Percentiles rank a stretch among this genome's conserved stretches.
phyloP scores from a whole-genome alignment of 2,113 vertebrate species.

The Heterotis niloticus region DNA sequence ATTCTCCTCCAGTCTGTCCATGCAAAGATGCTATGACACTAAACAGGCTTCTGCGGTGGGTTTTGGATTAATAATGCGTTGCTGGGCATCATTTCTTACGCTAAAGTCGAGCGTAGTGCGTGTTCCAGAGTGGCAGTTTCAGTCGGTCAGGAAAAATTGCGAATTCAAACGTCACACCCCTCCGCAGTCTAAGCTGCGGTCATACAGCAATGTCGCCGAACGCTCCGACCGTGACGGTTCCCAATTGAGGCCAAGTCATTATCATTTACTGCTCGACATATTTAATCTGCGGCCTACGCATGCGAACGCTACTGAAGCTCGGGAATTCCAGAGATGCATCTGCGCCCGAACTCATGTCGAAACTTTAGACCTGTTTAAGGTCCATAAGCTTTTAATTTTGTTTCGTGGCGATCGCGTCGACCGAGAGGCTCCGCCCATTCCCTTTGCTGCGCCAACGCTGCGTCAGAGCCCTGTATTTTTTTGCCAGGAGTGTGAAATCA shows the following conservation, averaged over 20 bases:
- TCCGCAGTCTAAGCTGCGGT: background rate
- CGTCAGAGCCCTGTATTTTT: background rate
- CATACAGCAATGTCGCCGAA: conserved; percentile 9
- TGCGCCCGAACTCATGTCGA: background rate
- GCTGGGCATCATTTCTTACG: background rate
- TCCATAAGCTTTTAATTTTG: conserved; percentile 12
- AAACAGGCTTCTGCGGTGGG: background rate
- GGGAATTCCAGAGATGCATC: background rate
- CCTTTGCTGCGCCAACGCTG: background rate
- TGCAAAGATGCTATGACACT: conserved; percentile 6
- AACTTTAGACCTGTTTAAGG: background rate
- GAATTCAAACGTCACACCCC: conserved; percentile 12
- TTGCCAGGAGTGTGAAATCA: background rate
- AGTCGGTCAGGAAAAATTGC: background rate
- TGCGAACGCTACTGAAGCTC: background rate
- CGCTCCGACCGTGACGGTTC: background rate
- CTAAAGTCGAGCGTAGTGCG: conserved; percentile 14
- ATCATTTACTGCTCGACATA: conserved; percentile 1
- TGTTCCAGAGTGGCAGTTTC: background rate
- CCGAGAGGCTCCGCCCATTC: background rate
- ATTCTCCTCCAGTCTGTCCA: background rate
- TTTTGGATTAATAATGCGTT: background rate
- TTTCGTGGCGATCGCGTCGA: background rate
- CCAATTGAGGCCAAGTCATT: conserved; percentile 19
- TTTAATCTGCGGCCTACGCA: background rate